Base-by-base conservation (phyloP, 2,797 vertebrate species). In the Odontamblyopus lacepedii region DNA sequence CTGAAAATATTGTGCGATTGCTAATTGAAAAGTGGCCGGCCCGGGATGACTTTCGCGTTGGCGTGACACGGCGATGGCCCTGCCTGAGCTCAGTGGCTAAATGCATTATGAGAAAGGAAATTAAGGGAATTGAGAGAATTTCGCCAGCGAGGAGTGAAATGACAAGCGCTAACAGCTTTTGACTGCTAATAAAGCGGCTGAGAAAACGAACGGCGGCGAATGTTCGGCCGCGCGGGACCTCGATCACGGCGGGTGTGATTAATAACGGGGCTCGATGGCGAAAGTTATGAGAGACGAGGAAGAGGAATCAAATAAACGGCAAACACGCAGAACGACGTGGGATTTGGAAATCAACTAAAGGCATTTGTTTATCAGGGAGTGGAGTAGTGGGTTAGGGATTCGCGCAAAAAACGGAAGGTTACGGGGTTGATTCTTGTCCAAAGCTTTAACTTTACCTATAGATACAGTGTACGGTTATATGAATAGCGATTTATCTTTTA, bases 21-120 rank as follows among this genome's bases (percentile, higher is more conserved):
- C 75, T 80, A 79, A 83, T 72, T 85, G 77, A 83, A 85, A 82
- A 70, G 78, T 66, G 68, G 41, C 61, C 70, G 73, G 60, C 55
- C 67, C 64, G 64, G 78, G 78, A 80, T 83, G 62, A 82, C 74
- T 80, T 67, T 70, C 77, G 80, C 78, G 83, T 89, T 82, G 82
- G 38, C 29, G 63, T 35, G 73, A 80, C 67, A 62, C 67, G 75
- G 57, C 2, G 67, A 50, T 70, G 4, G 69, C 32, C 48, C 67
- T 16, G 16, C 63, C 57, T 32, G 27, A 69, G 41, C 64, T 68
- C 8, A 4, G 71, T 67, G 51, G 68, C 35, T 51, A 41, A 66
- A 74, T 18, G 64, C 18, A 69, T 79, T 78, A 48, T 55, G 56
- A 73, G 63, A 35, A 18, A 60, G 44, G 59, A 77, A 75, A 76